phyloP scores from a whole-genome alignment of 2,888 invertebrate species.

The Melanophora roralis region DNA sequence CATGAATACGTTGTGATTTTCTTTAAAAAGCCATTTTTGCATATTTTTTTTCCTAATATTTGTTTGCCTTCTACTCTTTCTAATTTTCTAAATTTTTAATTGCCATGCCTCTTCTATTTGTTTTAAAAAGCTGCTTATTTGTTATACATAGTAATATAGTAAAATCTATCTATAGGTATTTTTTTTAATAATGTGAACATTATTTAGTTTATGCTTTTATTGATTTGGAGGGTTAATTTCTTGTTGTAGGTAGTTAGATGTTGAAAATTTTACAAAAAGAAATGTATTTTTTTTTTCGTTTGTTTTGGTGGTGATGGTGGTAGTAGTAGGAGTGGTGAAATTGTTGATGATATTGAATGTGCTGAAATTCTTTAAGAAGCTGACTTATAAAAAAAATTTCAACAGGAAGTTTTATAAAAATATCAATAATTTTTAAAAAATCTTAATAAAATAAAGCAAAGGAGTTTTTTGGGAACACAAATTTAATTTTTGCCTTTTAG shows the following conservation, averaged over 20 bases:
- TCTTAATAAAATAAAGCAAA: too few species aligned
- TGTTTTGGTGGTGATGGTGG: constrained; percentile 13
- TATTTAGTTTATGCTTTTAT: constrained; percentile 20
- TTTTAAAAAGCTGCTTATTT: constrained; percentile 59
- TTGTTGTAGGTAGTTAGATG: constrained; percentile 61
- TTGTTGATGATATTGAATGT: constrained; percentile 4
- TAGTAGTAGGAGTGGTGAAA: not conserved
- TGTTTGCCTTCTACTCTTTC: constrained; percentile 21
- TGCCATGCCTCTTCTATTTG: constrained; percentile 47
- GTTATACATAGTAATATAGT: constrained; percentile 33
- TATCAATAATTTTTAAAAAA: too few species aligned
- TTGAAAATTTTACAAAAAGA: constrained; percentile 51
- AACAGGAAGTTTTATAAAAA: not conserved
- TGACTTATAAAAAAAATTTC: not conserved
- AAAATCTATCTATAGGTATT: constrained; percentile 30
- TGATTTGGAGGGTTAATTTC: constrained; percentile 62
- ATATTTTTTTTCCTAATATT: constrained; percentile 14
- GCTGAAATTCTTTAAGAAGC: constrained; percentile 7
- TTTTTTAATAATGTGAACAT: constrained; percentile 41
- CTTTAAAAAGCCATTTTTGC: constrained; percentile 48
- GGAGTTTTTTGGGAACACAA: too few species aligned
- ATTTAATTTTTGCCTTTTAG: too few species aligned
- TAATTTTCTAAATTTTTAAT: constrained; percentile 10
- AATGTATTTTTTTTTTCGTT: constrained; percentile 21
- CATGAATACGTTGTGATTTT: constrained; percentile 15